Conservation (phyloP, 37 sponge, comb jelly and placozoan species). For the Oopsacas minuta region DNA sequence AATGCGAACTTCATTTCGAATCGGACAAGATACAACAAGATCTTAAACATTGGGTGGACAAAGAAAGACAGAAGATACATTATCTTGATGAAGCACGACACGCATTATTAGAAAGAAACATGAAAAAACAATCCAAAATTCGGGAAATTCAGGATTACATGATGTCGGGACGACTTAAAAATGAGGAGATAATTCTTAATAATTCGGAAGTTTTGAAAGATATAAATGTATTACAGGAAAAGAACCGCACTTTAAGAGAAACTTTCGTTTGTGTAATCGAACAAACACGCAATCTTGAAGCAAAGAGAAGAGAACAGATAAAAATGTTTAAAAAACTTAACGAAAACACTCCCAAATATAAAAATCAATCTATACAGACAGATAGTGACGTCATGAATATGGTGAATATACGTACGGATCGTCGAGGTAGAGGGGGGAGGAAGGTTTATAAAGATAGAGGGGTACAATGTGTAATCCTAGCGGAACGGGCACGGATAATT, state of each 20-base stretch:
- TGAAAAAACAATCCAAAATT: slow-evolving; percentile 10
- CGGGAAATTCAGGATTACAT: background rate
- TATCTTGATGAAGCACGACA: background rate
- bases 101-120: background rate
- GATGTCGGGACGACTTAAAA: background rate
- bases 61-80: slow-evolving; percentile 7
- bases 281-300: background rate
- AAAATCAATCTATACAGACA: background rate
- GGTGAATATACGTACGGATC: background rate
- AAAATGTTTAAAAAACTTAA: background rate
- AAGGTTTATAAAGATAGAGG: background rate
- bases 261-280: background rate
- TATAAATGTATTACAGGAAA: background rate
- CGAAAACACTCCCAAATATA: background rate
- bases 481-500: background rate
- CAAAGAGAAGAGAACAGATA: background rate
- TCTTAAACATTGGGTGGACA: background rate
- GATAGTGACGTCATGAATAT: background rate
- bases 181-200: background rate
- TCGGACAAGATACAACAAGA: background rate
- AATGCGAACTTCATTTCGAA: slow-evolving; percentile 1
- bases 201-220: background rate
- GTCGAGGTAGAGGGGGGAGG: background rate
- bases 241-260: background rate
- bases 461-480: background rate